These are phyloP conservation scores for Pseudococcus jackbeardsleyi DNA, from an alignment of 2,888 invertebrate genomes.

Conservation along the genomic window DNA sequence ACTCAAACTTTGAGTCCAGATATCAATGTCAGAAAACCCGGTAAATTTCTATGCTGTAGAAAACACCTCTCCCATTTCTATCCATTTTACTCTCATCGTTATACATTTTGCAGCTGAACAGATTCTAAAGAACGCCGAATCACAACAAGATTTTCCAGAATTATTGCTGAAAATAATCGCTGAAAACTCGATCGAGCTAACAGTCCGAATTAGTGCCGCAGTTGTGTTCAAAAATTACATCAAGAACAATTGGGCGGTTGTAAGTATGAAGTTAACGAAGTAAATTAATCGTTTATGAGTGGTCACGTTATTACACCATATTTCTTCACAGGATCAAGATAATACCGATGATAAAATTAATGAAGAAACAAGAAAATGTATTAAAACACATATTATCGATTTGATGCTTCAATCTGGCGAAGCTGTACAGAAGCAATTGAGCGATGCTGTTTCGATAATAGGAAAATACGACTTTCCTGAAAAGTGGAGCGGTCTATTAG, in stretches of 20 bases:
- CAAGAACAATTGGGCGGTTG: slow-evolving; percentile 94
- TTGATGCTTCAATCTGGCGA: slow-evolving; percentile 94
- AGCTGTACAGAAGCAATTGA: slow-evolving; percentile 91
- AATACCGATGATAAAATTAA: slow-evolving; percentile 82
- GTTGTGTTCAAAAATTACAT: slow-evolving; percentile 97
- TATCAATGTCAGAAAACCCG: slow-evolving; percentile 84
- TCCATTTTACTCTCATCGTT: neutral
- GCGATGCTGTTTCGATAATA: slow-evolving; percentile 95
- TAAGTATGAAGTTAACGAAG: slow-evolving; percentile 71
- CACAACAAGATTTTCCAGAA: slow-evolving; percentile 90
- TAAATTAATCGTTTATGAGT: slow-evolving; percentile 67
- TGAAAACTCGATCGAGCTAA: slow-evolving; percentile 83
- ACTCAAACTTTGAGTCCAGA: slow-evolving; percentile 91
- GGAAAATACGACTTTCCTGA: slow-evolving; percentile 97
- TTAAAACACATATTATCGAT: slow-evolving; percentile 89
- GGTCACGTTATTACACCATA: neutral
- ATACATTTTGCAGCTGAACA: slow-evolving; percentile 82
- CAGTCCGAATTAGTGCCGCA: slow-evolving; percentile 84
- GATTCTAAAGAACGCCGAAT: slow-evolving; percentile 89
- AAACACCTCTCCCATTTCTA: neutral
- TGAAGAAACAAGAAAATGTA: slow-evolving; percentile 80
- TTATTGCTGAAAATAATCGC: slow-evolving; percentile 88
- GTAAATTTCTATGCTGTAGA: slow-evolving; percentile 71
- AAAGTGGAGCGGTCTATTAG: slow-evolving; percentile 94
- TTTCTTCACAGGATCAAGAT: slow-evolving; percentile 76